Conservation (phyloP, 2,797 vertebrate species). For the Poeciliopsis infans region DNA sequence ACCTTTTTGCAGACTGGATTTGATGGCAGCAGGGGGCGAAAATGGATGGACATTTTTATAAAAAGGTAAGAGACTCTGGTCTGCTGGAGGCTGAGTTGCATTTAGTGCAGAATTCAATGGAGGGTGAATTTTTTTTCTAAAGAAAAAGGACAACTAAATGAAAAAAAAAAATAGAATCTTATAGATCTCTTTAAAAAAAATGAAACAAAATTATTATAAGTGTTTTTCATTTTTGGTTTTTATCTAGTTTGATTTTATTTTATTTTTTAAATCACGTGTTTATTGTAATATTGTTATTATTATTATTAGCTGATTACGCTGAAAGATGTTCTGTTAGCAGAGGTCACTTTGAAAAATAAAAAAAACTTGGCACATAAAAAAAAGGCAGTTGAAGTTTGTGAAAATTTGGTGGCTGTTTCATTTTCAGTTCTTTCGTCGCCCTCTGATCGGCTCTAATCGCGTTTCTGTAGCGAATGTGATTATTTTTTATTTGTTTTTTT, state of each 20-base stretch:
- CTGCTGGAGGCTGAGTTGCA: slow-evolving; percentile 58
- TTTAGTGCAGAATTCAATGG: slow-evolving; percentile 58
- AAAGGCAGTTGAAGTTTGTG: slow-evolving; percentile 76
- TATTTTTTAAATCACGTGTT: slow-evolving; percentile 78
- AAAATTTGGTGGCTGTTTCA: slow-evolving; percentile 63
- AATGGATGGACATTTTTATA: slow-evolving; percentile 65
- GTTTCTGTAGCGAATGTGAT: slow-evolving; percentile 67
- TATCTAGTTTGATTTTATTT: slow-evolving; percentile 79
- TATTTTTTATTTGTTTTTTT: slow-evolving; percentile 16
- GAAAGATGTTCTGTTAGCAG: slow-evolving; percentile 84
- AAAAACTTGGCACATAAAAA: slow-evolving; percentile 79
- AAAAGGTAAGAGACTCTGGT: slow-evolving; percentile 77
- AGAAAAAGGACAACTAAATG: slow-evolving; percentile 79
- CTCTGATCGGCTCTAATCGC: slow-evolving; percentile 56
- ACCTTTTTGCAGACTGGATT: slow-evolving; percentile 72
- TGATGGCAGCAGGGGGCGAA: slow-evolving; percentile 65
- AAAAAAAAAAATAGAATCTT: slow-evolving; percentile 78
- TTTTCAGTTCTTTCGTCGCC: slow-evolving; percentile 6
- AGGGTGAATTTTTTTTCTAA: slow-evolving; percentile 72
- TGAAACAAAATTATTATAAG: slow-evolving; percentile 76
- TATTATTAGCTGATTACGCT: slow-evolving; percentile 86
- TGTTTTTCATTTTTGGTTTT: slow-evolving; percentile 84
- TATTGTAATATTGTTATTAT: slow-evolving; percentile 89
- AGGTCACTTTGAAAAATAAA: slow-evolving; percentile 84
- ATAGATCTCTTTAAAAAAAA: slow-evolving; percentile 83